Evolutionary conservation across 2,888 invertebrate species (phyloP).

Genomic region (Harpalus rufipes): DNA sequence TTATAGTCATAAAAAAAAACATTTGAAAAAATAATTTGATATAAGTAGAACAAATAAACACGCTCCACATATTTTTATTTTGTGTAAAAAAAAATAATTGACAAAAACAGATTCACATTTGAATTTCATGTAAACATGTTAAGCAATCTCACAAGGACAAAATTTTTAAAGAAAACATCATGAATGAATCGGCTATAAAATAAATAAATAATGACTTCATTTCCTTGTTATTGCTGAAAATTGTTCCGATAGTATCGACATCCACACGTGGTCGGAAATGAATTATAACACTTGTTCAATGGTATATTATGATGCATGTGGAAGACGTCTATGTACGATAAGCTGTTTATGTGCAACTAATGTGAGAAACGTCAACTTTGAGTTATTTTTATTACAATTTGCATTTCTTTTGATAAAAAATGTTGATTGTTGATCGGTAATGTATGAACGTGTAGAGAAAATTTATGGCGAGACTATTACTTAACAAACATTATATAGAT

Average conservation of each 20-base stretch:
- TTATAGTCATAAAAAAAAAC: too few species aligned
- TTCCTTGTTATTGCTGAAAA: slow-evolving; percentile 25
- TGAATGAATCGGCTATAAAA: slow-evolving; percentile 18
- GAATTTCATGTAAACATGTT: too few species aligned
- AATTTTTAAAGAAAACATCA: not conserved
- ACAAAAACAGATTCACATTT: too few species aligned
- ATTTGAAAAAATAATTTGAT: too few species aligned
- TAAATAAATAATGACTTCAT: slow-evolving; percentile 48
- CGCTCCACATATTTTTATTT: too few species aligned
- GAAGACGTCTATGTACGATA: slow-evolving; percentile 1
- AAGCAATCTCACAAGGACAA: not conserved
- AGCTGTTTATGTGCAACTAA: slow-evolving; percentile 14
- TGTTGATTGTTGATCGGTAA: not conserved
- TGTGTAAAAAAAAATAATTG: too few species aligned
- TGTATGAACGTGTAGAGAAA: not conserved
- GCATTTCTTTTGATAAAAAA: slow-evolving; percentile 12
- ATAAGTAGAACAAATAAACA: too few species aligned
- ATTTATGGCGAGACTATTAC: not conserved
- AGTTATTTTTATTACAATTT: slow-evolving; percentile 32
- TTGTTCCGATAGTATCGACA: slow-evolving; percentile 10
- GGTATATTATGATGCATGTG: not conserved
- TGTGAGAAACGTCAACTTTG: slow-evolving; percentile 17
- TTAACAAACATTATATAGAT: not conserved
- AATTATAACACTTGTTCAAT: slow-evolving; percentile 9
- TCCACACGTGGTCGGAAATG: not conserved